A percentile compares a stretch with the other conserved stretches of the same genome.
phyloP scores from a whole-genome alignment of 2,113 vertebrate genomes.

The Pseudorectes ferrugineus region DNA sequence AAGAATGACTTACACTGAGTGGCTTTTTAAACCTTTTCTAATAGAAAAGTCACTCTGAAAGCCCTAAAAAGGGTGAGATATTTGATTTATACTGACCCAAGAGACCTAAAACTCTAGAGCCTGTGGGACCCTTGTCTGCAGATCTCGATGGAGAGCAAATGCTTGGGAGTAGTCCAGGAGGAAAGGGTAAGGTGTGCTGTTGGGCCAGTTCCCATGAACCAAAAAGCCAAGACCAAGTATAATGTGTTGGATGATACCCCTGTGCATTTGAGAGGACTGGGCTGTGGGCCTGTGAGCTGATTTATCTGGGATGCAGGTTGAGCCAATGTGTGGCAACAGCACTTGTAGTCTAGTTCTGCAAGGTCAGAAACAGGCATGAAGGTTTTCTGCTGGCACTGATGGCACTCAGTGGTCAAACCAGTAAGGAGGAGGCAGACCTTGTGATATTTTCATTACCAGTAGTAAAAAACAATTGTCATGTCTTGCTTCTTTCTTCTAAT shows the following conservation, averaged over 20 bases:
- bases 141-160: accelerated
- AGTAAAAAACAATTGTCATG: background rate
- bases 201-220: accelerated
- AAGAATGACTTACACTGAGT: background rate
- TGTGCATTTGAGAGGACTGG: background rate
- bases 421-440: background rate
- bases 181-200: background rate
- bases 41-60: background rate
- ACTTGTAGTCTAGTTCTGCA: background rate
- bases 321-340: accelerated
- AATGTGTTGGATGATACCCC: accelerated
- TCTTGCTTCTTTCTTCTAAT: background rate
- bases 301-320: accelerated
- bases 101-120: background rate
- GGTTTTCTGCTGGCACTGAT: background rate
- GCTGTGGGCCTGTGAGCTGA: background rate
- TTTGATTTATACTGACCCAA: background rate
- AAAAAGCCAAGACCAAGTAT: background rate
- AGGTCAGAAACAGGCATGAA: background rate
- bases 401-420: too few relatives aligned
- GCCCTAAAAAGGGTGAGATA: background rate
- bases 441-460: background rate
- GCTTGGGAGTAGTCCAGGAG: background rate
- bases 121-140: background rate
- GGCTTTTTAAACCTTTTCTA: background rate